phyloP scores from a whole-genome alignment of 2,888 invertebrate species.

The Eupithecia insigniata region DNA sequence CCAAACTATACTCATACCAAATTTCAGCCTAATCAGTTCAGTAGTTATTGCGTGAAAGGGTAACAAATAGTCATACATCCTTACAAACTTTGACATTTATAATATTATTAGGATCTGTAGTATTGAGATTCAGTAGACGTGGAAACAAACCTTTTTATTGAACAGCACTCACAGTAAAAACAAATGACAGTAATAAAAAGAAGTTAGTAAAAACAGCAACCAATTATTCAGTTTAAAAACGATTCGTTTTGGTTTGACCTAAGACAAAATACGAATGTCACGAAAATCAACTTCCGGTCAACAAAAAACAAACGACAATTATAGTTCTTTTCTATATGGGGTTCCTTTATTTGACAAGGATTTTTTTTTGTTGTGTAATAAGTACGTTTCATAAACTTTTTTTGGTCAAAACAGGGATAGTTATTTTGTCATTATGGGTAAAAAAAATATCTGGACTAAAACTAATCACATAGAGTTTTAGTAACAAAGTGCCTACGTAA shows the following conservation, averaged over 20 bases:
- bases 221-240: not conserved
- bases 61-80: no score
- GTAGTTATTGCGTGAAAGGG: no score
- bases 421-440: not conserved
- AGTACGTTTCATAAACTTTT: no score
- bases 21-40: no score
- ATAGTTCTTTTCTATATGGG: not conserved
- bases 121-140: no score
- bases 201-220: not conserved
- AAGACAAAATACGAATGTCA: not conserved
- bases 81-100: no score
- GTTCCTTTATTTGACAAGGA: not conserved
- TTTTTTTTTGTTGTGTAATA: not conserved
- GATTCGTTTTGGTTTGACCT: not conserved
- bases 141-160: no score
- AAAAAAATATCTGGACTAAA: not conserved
- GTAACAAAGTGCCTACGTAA: not conserved
- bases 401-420: not conserved
- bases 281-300: not conserved
- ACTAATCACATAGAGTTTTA: not conserved
- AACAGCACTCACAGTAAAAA: not conserved
- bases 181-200: not conserved
- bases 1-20: no score
- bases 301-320: not conserved
- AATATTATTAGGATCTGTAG: no score